Conservation (phyloP, 2,113 vertebrate species). For the Pithys albifrons region DNA sequence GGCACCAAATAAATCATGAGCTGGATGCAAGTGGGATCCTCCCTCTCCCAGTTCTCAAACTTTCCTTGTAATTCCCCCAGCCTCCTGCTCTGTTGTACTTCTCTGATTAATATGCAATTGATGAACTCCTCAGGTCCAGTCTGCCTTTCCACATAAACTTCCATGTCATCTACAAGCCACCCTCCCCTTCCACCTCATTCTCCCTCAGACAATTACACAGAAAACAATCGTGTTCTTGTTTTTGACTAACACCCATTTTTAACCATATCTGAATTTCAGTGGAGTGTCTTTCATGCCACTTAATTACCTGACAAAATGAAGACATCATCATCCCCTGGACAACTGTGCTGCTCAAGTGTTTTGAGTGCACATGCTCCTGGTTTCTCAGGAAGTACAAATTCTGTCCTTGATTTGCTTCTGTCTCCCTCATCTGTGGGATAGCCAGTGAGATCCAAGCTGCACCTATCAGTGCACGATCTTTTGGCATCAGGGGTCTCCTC, state of each 20-base stretch:
- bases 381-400: not conserved
- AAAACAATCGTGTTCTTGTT: not conserved
- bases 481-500: conserved; percentile 15
- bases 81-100: not conserved
- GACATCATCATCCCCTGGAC: conserved; percentile 34
- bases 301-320: conserved; percentile 72
- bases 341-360: not conserved
- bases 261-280: not conserved
- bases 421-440: not conserved
- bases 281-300: not conserved
- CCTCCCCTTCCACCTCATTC: not conserved
- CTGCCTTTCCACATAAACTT: not conserved
- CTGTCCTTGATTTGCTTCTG: not conserved
- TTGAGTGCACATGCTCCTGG: not conserved
- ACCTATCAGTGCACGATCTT: conserved; percentile 8
- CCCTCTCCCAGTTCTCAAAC: not conserved
- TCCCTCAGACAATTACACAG: not conserved
- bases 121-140: not conserved
- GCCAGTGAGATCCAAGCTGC: conserved; percentile 2
- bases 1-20: not conserved
- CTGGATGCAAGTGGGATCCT: not conserved
- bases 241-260: not conserved
- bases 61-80: not conserved
- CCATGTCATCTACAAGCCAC: not conserved
- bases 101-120: not conserved